phyloP scores from a whole-genome alignment of 2,113 vertebrate species.

The Rissa tridactyla region DNA sequence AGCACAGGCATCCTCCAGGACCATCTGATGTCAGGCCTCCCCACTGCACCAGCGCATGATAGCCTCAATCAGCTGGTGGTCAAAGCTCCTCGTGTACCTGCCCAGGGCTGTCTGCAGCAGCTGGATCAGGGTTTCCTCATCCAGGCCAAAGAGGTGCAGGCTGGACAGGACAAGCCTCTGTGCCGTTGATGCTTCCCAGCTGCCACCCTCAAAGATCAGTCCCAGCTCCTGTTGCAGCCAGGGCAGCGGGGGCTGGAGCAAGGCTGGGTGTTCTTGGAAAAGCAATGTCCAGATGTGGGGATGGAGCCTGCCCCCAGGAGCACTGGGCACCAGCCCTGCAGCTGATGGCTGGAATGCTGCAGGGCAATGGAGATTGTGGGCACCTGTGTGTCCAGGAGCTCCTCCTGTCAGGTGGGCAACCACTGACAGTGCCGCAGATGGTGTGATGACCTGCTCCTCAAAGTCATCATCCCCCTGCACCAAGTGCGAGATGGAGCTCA shows the following conservation, averaged over 20 bases:
- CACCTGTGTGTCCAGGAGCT: neutral
- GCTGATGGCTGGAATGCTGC: neutral
- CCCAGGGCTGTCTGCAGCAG: neutral
- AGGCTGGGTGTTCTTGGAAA: neutral
- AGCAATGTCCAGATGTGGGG: neutral
- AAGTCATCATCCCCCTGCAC: neutral
- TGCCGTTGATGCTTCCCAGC: neutral
- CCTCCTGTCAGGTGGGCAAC: neutral
- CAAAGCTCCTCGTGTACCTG: fast-evolving
- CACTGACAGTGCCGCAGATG: neutral
- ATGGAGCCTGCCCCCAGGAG: neutral
- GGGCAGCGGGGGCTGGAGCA: neutral
- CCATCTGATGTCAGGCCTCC: neutral
- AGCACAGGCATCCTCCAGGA: no score
- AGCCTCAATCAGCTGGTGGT: fast-evolving
- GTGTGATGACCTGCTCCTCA: neutral
- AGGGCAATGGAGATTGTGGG: neutral
- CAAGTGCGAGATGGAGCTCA: neutral
- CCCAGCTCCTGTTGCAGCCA: neutral
- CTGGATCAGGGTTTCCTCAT: neutral
- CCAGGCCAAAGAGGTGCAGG: neutral
- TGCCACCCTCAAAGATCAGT: neutral
- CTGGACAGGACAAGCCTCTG: fast-evolving
- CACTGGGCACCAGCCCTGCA: neutral
- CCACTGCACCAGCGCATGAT: fast-evolving